Conservation (phyloP, 2,888 invertebrate species). For the Eupithecia centaureata region DNA sequence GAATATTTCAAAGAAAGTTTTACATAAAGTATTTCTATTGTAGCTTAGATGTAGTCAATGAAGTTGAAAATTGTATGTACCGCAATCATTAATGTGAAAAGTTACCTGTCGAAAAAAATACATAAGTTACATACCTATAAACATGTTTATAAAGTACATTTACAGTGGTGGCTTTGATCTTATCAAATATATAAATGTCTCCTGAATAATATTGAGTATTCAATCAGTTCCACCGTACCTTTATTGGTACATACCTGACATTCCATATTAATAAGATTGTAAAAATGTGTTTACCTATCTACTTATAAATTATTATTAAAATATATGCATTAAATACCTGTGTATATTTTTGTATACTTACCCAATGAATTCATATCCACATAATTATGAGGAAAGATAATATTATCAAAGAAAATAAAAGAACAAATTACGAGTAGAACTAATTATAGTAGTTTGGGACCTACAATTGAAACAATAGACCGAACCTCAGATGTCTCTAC, state of each 20-base stretch:
- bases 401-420: no score
- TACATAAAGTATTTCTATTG: slow-evolving; percentile 68
- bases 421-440: no score
- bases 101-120: not conserved
- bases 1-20: slow-evolving; percentile 73
- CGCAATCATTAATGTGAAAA: slow-evolving; percentile 20
- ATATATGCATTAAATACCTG: slow-evolving; percentile 47
- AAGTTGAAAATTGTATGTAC: slow-evolving; percentile 41
- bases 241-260: slow-evolving; percentile 26
- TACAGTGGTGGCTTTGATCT: not conserved
- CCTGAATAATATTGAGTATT: not conserved
- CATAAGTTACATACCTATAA: no score
- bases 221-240: not conserved
- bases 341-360: not conserved
- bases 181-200: not conserved
- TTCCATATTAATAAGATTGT: slow-evolving; percentile 53
- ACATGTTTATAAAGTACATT: not conserved
- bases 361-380: not conserved
- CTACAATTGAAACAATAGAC: no score
- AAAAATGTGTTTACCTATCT: slow-evolving; percentile 64
- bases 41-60: slow-evolving; percentile 41
- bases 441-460: no score
- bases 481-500: no score
- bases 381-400: not conserved
- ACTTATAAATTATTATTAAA: slow-evolving; percentile 77